Evolutionary conservation across 2,797 vertebrate genomes (phyloP).

Genomic region (Jordanella pulchra): DNA sequence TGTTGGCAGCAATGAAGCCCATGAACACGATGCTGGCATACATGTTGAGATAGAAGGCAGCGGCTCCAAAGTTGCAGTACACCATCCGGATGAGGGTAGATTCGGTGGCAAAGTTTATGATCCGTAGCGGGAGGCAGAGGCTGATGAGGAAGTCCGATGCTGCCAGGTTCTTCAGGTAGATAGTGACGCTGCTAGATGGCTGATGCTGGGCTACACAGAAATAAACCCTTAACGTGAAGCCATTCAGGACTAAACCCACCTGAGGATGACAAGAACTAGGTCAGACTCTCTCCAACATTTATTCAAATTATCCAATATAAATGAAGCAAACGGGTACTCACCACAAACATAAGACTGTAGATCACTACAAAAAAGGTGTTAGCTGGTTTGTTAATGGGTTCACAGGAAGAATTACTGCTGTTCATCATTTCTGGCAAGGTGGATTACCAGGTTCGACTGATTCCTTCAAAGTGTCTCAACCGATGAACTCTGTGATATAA

Average conservation of each 20-base stretch:
- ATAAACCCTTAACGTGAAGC: constrained; percentile 72
- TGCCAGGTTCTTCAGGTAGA: constrained; percentile 79
- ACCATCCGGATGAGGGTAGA: constrained; percentile 1
- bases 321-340: constrained; percentile 30
- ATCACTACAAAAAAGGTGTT: constrained; percentile 42
- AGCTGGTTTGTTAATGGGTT: background rate
- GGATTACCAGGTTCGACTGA: fast-evolving
- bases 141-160: constrained; percentile 75
- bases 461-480: background rate
- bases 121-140: constrained; percentile 71
- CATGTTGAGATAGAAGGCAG: constrained; percentile 78
- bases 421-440: constrained; percentile 9
- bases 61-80: constrained; percentile 72
- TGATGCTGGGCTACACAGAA: constrained; percentile 51
- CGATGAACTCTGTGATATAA: background rate
- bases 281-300: background rate
- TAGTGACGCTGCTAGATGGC: constrained; percentile 53
- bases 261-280: constrained; percentile 19
- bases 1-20: constrained; percentile 77
- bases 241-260: constrained; percentile 70
- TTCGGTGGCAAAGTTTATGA: constrained; percentile 48
- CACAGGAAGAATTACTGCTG: background rate
- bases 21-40: constrained; percentile 82
- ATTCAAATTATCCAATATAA: too few species aligned
- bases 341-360: constrained; percentile 66